phyloP scores from a whole-genome alignment of 2,888 invertebrate genomes.

The Chalcosyrphus nemorum region DNA sequence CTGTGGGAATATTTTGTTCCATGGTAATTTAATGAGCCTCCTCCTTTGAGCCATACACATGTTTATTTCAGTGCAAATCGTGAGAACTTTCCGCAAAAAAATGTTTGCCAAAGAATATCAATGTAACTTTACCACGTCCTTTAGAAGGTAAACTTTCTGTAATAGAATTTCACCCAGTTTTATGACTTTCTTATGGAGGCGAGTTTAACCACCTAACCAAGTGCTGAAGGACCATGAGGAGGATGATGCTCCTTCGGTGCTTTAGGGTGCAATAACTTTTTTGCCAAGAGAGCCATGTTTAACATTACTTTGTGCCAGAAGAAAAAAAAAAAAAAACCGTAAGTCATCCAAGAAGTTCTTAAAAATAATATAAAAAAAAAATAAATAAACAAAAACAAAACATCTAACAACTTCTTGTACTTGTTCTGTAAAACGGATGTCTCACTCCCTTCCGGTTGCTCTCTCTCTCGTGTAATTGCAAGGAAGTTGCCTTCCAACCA shows the following conservation, averaged over 20 bases:
- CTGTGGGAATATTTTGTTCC: conserved; percentile 27
- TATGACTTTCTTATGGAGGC: conserved; percentile 44
- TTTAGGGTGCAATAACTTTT: conserved; percentile 45
- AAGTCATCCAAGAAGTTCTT: conserved; percentile 39
- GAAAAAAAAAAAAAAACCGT: conserved; percentile 20
- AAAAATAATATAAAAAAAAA: neutral
- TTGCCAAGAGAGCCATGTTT: conserved; percentile 16
- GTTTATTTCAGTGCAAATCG: conserved; percentile 24
- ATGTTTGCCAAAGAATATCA: conserved; percentile 39
- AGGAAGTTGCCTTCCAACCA: conserved; percentile 41
- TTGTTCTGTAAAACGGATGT: conserved; percentile 45
- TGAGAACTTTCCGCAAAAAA: conserved; percentile 22
- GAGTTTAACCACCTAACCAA: conserved; percentile 47
- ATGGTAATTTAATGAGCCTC: conserved; percentile 38
- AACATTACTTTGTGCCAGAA: conserved; percentile 39
- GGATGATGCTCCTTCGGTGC: conserved; percentile 8
- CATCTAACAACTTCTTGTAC: conserved; percentile 45
- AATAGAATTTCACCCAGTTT: conserved; percentile 48
- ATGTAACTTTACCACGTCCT: conserved; percentile 62
- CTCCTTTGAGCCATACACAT: neutral
- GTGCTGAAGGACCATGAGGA: neutral
- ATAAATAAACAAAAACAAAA: conserved; percentile 42
- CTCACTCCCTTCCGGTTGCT: conserved; percentile 39
- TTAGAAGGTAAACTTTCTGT: conserved; percentile 51
- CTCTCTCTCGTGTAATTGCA: conserved; percentile 49